Conservation (phyloP, 2,797 vertebrate species). For the Phalloptychus januarius region DNA sequence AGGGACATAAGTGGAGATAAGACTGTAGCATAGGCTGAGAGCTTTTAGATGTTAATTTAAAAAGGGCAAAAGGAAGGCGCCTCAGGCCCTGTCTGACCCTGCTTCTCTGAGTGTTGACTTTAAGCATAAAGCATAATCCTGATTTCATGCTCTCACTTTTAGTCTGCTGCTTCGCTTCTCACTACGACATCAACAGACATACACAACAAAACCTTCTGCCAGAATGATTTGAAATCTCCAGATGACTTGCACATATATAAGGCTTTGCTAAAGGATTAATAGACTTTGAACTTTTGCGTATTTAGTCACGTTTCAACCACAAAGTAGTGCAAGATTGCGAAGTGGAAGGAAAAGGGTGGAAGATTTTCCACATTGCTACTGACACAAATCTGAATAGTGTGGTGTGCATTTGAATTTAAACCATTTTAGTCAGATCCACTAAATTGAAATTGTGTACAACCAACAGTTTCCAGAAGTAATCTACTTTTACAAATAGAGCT, state of each 20-base stretch:
- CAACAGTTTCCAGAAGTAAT: neutral
- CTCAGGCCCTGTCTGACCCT: slow-evolving; percentile 48
- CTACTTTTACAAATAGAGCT: neutral
- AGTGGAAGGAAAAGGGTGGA: neutral
- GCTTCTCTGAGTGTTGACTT: slow-evolving; percentile 20
- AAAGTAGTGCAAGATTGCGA: neutral
- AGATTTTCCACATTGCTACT: neutral
- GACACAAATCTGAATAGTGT: neutral
- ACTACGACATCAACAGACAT: slow-evolving; percentile 20
- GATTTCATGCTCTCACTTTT: slow-evolving; percentile 52
- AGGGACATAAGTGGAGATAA: slow-evolving; percentile 54
- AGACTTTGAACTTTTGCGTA: neutral
- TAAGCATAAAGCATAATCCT: slow-evolving; percentile 39
- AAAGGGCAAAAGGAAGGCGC: slow-evolving; percentile 34
- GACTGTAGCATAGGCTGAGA: slow-evolving; percentile 22
- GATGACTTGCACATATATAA: neutral
- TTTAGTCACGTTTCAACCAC: neutral
- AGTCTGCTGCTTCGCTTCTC: slow-evolving; percentile 30
- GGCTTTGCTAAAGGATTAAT: neutral
- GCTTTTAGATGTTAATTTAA: slow-evolving; percentile 56
- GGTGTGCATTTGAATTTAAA: neutral
- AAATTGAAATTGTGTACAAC: neutral
- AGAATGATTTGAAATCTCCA: neutral
- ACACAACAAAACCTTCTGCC: neutral
- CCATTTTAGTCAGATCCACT: neutral